Conservation (phyloP, 2,113 vertebrate species). For the Alouatta palliata region DNA sequence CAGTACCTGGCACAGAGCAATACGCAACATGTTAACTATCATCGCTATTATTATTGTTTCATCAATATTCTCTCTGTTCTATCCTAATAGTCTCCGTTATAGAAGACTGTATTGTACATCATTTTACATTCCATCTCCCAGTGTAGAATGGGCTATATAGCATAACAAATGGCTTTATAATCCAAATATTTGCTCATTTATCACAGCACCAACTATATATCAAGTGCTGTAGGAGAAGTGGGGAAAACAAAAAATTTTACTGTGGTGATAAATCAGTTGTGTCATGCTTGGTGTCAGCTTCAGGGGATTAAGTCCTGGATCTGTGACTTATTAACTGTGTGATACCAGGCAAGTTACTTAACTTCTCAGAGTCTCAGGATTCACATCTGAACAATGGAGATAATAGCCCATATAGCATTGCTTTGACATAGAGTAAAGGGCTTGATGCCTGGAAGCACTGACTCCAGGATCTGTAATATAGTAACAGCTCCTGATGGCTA, state of each 20-base stretch:
- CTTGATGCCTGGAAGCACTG: fast-evolving
- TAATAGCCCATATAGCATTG: fast-evolving
- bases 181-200: neutral
- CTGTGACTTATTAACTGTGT: neutral
- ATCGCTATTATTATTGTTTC: neutral
- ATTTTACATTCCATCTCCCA: neutral
- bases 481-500: neutral
- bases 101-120: neutral
- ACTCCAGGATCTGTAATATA: neutral
- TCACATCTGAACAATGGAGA: neutral
- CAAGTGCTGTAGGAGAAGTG: neutral
- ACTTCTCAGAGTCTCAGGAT: neutral
- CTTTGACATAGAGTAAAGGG: fast-evolving
- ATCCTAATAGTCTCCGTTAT: neutral
- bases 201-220: neutral
- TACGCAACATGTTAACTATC: neutral
- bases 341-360: neutral
- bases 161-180: neutral
- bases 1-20: neutral
- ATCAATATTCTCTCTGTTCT: neutral
- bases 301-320: neutral
- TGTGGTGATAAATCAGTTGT: neutral
- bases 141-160: neutral
- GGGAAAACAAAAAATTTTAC: neutral
- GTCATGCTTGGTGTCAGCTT: neutral